A percentile compares a stretch with the other conserved stretches of the same genome.
These are phyloP conservation scores for Semnopithecus entellus DNA, from an alignment of 2,113 vertebrate species.

Conservation along the genomic window DNA sequence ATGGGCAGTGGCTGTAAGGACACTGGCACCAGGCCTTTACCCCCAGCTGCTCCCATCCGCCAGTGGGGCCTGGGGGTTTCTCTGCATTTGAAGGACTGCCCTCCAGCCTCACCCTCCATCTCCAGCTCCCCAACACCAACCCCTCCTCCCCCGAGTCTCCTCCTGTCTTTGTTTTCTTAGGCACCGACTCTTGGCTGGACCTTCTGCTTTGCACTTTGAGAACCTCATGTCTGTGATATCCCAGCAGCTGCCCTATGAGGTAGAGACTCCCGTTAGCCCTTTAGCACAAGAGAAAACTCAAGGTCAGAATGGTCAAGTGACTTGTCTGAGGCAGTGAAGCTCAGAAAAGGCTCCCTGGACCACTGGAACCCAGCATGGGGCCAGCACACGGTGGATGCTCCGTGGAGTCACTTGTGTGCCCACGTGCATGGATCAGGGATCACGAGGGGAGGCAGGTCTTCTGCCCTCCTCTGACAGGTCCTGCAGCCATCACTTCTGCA, in stretches of 20 bases:
- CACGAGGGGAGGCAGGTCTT: background rate
- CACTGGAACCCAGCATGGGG: background rate
- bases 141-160: background rate
- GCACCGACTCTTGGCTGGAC: background rate
- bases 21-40: background rate
- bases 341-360: background rate
- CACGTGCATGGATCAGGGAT: no score
- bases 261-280: background rate
- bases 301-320: background rate
- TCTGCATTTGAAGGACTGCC: constrained; percentile 87
- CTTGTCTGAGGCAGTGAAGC: background rate
- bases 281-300: background rate
- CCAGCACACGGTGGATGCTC: background rate
- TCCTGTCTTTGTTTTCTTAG: background rate
- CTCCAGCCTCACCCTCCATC: constrained; percentile 85
- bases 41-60: background rate
- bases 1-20: background rate
- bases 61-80: constrained; percentile 78
- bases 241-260: background rate
- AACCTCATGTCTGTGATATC: background rate
- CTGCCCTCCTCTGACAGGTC: no score
- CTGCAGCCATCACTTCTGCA: background rate
- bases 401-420: background rate
- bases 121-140: constrained; percentile 83
- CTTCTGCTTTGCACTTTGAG: background rate